Evolutionary conservation across 2,113 vertebrate species (phyloP), one percentile per base, ranked within the genome.

Genomic region (Dipodomys stephensi): DNA sequence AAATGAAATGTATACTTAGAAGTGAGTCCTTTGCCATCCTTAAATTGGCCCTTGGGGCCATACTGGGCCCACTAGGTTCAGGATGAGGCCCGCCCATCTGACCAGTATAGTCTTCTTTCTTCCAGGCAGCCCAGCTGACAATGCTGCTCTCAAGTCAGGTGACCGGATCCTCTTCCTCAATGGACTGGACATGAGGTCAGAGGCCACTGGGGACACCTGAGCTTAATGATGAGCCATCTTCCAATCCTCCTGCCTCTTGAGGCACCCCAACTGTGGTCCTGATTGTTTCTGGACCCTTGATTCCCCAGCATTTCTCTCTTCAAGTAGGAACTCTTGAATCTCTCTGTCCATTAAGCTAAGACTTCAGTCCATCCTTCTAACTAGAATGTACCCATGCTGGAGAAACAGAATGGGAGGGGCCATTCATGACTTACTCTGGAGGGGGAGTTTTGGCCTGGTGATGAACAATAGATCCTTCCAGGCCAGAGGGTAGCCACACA

Each of bases 101-200:
- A 93, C 76, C 1, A 6, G 5, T 4, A 4, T 20, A 10, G 0
- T 95, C 39, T 87, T 89, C 94, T 44, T 88, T 28, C 94, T 62
- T 89, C 4, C 93, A 99, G 99, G 99, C 81, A 99, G 99, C 94
- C 99, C 99, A 0, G 99, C 99, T 2, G 99, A 99, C 95, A 99
- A 99, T 62, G 99, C 99, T 69, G 99, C 99, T 49, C 99, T 99
- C 96, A 99, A 99, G 96, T 96, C 99, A 25, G 99, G 99, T 3
- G 99, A 99, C 97, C 98, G 99, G 10, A 99, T 99, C 95, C 98
- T 99, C 35, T 99, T 99, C 97, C 99, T 99, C 94, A 99, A 99
- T 0, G 99, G 99, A 46, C 98, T 99, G 97, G 99, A 99, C 97
- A 99, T 99, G 99, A 99, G 99, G 99, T 99, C 93, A 97, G 98